Conservation (phyloP, 2,888 invertebrate genomes). For the Mimas tiliae region DNA sequence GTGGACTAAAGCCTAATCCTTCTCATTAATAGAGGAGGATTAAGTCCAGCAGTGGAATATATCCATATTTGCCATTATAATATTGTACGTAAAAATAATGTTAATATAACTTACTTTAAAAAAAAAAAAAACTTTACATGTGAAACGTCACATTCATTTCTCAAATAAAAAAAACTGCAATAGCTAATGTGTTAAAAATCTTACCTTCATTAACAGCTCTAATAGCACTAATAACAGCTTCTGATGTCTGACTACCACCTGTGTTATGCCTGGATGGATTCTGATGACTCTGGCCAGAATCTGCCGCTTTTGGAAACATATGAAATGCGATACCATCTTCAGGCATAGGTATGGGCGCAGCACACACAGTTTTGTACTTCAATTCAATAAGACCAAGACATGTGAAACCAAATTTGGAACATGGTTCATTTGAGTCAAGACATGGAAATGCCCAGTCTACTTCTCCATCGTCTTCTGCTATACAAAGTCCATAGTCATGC, state of each 20-base stretch:
- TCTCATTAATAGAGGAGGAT: too few species aligned
- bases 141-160: too few species aligned
- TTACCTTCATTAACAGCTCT: conserved; percentile 78
- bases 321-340: conserved; percentile 69
- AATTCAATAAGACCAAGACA: conserved; percentile 95
- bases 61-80: too few species aligned
- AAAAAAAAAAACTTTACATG: too few species aligned
- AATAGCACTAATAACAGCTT: conserved; percentile 71
- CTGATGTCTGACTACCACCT: conserved; percentile 77
- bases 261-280: conserved; percentile 69
- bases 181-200: background rate
- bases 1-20: too few species aligned
- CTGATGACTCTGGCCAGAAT: conserved; percentile 67
- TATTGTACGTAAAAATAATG: too few species aligned
- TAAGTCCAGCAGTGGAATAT: too few species aligned
- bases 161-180: too few species aligned
- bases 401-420: conserved; percentile 96
- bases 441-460: conserved; percentile 97
- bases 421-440: conserved; percentile 93
- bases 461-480: conserved; percentile 98
- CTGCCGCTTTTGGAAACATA: conserved; percentile 65
- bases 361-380: conserved; percentile 66
- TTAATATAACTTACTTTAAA: too few species aligned
- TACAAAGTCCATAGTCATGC: conserved; percentile 93
- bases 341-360: conserved; percentile 65